phyloP scores from a whole-genome alignment of 2,888 invertebrate species.

The Hypselothyrea guttata region DNA sequence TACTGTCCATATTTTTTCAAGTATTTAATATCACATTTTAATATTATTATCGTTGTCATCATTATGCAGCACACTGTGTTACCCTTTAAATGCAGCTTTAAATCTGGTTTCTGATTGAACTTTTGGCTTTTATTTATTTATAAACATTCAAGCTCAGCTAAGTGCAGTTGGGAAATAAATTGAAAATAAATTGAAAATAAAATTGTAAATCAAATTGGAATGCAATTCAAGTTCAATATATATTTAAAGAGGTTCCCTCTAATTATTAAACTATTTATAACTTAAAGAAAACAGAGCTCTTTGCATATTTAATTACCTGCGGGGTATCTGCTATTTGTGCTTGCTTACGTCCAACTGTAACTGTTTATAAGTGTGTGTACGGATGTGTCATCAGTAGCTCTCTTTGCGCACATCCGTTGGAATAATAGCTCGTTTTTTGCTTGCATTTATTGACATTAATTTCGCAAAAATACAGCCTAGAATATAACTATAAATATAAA shows the following conservation, averaged over 20 bases:
- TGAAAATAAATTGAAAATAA: too few relatives aligned
- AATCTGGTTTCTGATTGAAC: too few relatives aligned
- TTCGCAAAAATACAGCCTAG: constrained; percentile 20
- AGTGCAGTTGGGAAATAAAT: too few relatives aligned
- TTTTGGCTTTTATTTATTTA: too few relatives aligned
- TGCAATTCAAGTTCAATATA: too few relatives aligned
- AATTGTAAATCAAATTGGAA: too few relatives aligned
- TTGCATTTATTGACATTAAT: constrained; percentile 41
- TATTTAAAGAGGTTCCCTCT: too few relatives aligned
- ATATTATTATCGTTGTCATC: constrained; percentile 15
- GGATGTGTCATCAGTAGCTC: constrained; percentile 52
- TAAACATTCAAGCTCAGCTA: too few relatives aligned
- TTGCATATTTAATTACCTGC: neutral
- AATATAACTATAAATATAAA: too few relatives aligned
- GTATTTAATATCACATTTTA: constrained; percentile 46
- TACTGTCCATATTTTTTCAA: constrained; percentile 36
- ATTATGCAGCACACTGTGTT: too few relatives aligned
- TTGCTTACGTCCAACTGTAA: neutral
- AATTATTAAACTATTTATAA: too few relatives aligned
- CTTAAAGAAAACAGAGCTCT: too few relatives aligned
- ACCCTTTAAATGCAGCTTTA: constrained; percentile 7
- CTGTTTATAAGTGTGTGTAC: constrained; percentile 6
- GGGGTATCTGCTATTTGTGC: constrained; percentile 2
- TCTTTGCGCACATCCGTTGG: constrained; percentile 46
- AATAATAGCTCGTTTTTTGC: constrained; percentile 38